Base-by-base conservation (phyloP, 1,140 invertebrate genomes). In the Tenebrio molitor region DNA sequence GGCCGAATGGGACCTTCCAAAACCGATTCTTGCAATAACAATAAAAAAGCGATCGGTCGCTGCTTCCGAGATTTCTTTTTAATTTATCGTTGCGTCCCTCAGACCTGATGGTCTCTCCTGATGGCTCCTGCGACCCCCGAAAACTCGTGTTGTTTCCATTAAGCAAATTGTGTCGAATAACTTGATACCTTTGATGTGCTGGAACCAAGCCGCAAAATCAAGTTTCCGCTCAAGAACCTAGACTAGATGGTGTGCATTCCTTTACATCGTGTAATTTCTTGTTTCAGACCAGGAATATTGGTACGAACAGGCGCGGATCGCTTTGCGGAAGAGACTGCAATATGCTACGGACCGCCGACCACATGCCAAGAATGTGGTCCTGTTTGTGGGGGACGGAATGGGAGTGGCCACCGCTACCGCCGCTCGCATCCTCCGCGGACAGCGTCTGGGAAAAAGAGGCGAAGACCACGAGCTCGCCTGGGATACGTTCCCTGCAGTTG, bases 371-470 rank as follows among this genome's bases (percentile, higher is more conserved):
- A 88, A 83, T 84, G 86, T 86, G 6, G 74, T 83, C 23, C 66
- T 83, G 36, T 90, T 92, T 79, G 85, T 93, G 7, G 92, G 91
- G 0, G 92, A 94, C 81, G 92, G 92, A 1, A 91, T 93, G 88
- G 90, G 91, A 1, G 85, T 92, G 34, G 84, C 90, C 4, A 92
- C 92, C 0, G 84, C 91, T 1, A 91, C 91, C 1, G 91, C 91
- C 0, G 87, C 89, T 3, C 80, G 92, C 25, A 92, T 93, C 23
- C 84, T 88, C 33, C 76, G 81, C 12, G 83, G 85, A 6, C 82
- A 83, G 42, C 66, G 82, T 8, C 25, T 82, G 58, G 81, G 81
- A 8, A 83, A 83, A 70, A 71, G 69, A 14, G 91, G 90, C 1
- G 90, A 92, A 78, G 90, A 91, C 70, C 81, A 85, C 21, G 83